Base-by-base conservation (phyloP, 2,888 invertebrate genomes). In the Melitaea athalia region DNA sequence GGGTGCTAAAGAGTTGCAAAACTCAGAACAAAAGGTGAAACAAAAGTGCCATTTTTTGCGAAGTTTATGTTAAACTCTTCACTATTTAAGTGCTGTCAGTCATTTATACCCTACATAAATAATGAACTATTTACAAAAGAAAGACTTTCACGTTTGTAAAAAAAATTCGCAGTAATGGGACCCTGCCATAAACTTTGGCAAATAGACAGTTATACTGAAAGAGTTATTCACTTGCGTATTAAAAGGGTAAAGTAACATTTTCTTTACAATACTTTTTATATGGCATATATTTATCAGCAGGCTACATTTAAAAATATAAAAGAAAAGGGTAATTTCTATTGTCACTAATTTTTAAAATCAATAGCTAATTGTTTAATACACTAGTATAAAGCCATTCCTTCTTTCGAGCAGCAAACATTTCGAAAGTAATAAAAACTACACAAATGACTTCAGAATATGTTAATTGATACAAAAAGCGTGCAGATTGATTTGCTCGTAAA, bases 101-200 rank as follows among this genome's bases (percentile, higher is more conserved):
- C 49, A 82, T 85, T 87, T 88, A 89, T 86, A 78, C 83, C 74
- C 77, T 77, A 78, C 84, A 85, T 80, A 86, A 86, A 74, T 69
- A 68, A 71, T 74, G 77, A 74, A 69, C 75, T 61, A 57, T 68
- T 57, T 68, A 31, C 15, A 5, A 50, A 64, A 38, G 72, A 76
- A 76, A 79, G 74, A 71, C 67, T 75, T 75, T 72, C 63, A 76
- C 74, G 75, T 76, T 77, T 74, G 72, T n/a, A 67, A 67, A 67
- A 70, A 63, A 72, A 73, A 71, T 71, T 75, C 62, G 72, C 75
- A 75, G 62, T 76, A 77, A 76, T 74, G 71, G 75, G 69, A 68
- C 61, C 61, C 62, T 64, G 61, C 60, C 66, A 64, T 64, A 68
- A 64, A 68, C 55, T 64, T 68, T 64, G 61, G 43, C 61, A 59